These are phyloP conservation scores for Eulemur albifrons DNA, from an alignment of 2,797 vertebrate genomes.

Conservation along the genomic window DNA sequence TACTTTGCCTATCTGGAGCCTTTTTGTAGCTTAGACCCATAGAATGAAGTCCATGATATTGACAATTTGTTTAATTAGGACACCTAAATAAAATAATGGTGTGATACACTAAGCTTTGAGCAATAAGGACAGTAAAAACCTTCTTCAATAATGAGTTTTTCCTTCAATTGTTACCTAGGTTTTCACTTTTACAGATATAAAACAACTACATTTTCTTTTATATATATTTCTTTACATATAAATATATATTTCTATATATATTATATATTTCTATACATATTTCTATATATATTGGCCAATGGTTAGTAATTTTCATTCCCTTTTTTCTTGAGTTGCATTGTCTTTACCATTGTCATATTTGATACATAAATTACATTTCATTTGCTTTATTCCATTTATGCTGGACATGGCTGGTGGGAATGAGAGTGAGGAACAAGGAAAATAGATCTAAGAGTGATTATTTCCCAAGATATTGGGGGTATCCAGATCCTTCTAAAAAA, in stretches of 20 bases:
- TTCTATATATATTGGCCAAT: too few relatives aligned
- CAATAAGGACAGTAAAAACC: not conserved
- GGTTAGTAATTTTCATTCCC: not conserved
- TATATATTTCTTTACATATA: not conserved
- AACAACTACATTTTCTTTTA: not conserved
- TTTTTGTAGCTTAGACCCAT: not conserved
- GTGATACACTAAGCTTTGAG: not conserved
- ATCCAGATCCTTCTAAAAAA: not conserved
- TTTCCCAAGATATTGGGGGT: not conserved
- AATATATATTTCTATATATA: not conserved
- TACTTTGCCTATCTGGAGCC: not conserved
- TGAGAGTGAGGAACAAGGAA: not conserved
- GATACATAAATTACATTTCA: not conserved
- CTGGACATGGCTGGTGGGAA: not conserved
- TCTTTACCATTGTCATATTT: not conserved
- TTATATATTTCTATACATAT: not conserved
- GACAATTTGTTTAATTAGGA: not conserved
- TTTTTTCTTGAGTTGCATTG: not conserved
- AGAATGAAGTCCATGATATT: not conserved
- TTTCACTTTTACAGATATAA: not conserved
- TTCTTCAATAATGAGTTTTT: not conserved
- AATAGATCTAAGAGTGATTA: not conserved
- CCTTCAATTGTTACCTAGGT: not conserved
- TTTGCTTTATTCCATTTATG: not conserved
- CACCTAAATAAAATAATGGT: not conserved